Evolutionary conservation across 2,797 vertebrate genomes (phyloP).

Genomic region (Cynodonichthys magdalenae): DNA sequence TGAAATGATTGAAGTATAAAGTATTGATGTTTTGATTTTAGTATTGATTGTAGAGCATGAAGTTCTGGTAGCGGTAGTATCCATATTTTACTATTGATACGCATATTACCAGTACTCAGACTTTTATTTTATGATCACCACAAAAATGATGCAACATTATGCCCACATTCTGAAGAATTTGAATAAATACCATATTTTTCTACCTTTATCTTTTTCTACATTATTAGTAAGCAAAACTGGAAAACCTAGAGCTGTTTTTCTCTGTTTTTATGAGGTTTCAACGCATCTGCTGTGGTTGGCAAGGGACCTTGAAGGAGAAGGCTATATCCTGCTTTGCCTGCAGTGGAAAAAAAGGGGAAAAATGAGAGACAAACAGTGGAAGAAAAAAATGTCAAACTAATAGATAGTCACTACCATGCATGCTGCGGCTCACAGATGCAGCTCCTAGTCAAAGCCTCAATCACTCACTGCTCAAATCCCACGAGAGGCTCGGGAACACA

Average conservation of each 20-base stretch:
- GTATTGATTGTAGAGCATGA: no score
- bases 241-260: conserved; percentile 63
- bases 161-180: conserved; percentile 13
- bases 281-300: conserved; percentile 61
- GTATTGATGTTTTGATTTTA: no score
- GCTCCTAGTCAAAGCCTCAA: conserved; percentile 72
- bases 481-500: conserved; percentile 48
- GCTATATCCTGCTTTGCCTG: conserved; percentile 53
- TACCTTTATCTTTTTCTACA: conserved; percentile 15
- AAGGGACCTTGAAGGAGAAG: conserved; percentile 66
- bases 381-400: conserved; percentile 57
- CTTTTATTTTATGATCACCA: conserved; percentile 25
- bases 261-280: conserved; percentile 69
- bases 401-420: conserved; percentile 62
- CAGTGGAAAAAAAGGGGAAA: conserved; percentile 53
- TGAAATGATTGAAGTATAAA: no score
- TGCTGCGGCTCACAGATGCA: conserved; percentile 48
- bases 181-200: conserved; percentile 36
- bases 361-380: conserved; percentile 36
- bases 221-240: conserved; percentile 57
- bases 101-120: background rate
- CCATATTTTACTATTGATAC: no score
- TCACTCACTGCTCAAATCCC: conserved; percentile 63
- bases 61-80: no score
- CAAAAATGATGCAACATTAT: conserved; percentile 29